Evolutionary conservation across 1,140 invertebrate genomes (phyloP).

Genomic region (Charaxes varanes): DNA sequence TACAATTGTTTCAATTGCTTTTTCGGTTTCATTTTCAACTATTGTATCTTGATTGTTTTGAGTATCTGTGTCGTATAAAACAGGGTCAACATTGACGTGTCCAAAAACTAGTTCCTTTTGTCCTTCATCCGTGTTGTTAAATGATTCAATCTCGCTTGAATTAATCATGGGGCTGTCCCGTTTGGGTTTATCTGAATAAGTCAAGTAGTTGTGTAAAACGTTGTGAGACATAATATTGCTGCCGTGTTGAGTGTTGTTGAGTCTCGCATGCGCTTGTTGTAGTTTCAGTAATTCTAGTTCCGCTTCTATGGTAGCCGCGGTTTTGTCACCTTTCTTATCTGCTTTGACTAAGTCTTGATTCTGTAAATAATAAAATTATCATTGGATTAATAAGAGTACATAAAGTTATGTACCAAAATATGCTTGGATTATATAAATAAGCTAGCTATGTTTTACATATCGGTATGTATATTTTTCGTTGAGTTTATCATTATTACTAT

Average conservation of each 20-base stretch:
- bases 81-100: slow-evolving; percentile 58
- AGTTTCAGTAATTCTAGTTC: slow-evolving; percentile 63
- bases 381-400: not conserved
- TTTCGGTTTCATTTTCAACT: slow-evolving; percentile 17
- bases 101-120: slow-evolving; percentile 64
- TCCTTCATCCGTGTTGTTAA: slow-evolving; percentile 40
- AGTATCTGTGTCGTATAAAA: slow-evolving; percentile 42
- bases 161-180: slow-evolving; percentile 51
- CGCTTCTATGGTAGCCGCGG: slow-evolving; percentile 51
- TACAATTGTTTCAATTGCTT: slow-evolving; percentile 22
- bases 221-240: slow-evolving; percentile 43
- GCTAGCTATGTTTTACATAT: too few relatives aligned
- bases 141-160: slow-evolving; percentile 32
- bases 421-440: too few relatives aligned
- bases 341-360: slow-evolving; percentile 43
- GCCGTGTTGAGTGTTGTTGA: slow-evolving; percentile 34
- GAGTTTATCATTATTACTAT: too few relatives aligned
- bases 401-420: too few relatives aligned
- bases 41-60: slow-evolving; percentile 32
- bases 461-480: too few relatives aligned
- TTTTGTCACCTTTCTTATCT: slow-evolving; percentile 50
- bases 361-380: slow-evolving; percentile 31
- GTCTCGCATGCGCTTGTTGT: slow-evolving; percentile 33
- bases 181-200: slow-evolving; percentile 58
- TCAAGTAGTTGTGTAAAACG: slow-evolving; percentile 41